Percentiles rank a stretch among this genome's conserved stretches.
phyloP scores from a whole-genome alignment of 2,888 invertebrate species.

The Lypha dubia region DNA sequence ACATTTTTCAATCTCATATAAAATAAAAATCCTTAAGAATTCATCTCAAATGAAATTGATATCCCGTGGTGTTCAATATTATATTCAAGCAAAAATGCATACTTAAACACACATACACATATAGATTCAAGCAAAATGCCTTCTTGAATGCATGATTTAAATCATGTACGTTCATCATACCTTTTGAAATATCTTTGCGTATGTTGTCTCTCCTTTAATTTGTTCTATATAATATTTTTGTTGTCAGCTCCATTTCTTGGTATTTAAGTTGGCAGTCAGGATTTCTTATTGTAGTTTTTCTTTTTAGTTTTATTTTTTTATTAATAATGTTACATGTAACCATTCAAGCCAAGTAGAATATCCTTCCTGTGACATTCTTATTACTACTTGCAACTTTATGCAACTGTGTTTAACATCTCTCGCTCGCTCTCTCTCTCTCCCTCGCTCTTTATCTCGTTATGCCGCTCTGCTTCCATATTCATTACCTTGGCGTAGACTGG shows the following conservation, averaged over 20 bases:
- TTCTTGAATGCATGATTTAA: conserved; percentile 1
- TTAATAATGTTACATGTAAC: conserved; percentile 37
- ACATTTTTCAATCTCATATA: neutral
- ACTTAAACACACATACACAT: too few relatives aligned
- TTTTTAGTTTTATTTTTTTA: conserved; percentile 5
- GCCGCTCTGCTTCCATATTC: too few relatives aligned
- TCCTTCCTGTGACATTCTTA: conserved; percentile 61
- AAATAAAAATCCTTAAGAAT: neutral
- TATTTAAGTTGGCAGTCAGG: conserved; percentile 33
- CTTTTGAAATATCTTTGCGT: neutral
- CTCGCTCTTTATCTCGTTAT: neutral
- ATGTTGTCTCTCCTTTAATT: conserved; percentile 4
- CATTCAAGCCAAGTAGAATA: conserved; percentile 61
- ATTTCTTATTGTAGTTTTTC: neutral
- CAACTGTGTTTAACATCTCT: conserved; percentile 26
- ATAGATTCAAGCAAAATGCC: neutral
- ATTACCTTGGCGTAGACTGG: neutral
- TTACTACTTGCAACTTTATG: conserved; percentile 30
- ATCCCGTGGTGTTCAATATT: conserved; percentile 16
- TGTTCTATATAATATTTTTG: conserved; percentile 5
- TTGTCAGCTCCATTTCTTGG: conserved; percentile 27
- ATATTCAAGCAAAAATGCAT: neutral
- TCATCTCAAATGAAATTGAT: conserved; percentile 11
- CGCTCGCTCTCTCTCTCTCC: neutral
- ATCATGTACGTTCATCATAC: neutral